These are phyloP conservation scores for Hiodon tergisus DNA, from an alignment of 2,113 vertebrate genomes.

Conservation along the genomic window DNA sequence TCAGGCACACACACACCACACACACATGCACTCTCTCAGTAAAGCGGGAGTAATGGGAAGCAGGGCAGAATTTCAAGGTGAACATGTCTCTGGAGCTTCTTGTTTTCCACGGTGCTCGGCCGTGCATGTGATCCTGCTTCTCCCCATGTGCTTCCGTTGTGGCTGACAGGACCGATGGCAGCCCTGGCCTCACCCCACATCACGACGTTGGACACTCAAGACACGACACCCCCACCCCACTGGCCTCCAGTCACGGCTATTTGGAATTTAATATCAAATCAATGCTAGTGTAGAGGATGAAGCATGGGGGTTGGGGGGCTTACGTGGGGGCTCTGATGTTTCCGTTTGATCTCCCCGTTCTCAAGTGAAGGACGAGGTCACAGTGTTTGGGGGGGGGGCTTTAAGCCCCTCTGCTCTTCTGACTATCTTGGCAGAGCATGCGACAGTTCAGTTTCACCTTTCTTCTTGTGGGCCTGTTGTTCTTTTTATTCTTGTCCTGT, in stretches of 20 bases:
- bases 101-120: not conserved
- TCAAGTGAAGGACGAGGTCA: not conserved
- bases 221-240: too few relatives aligned
- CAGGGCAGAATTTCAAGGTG: not conserved
- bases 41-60: not conserved
- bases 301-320: too few relatives aligned
- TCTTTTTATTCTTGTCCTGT: too few relatives aligned
- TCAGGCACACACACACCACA: not conserved
- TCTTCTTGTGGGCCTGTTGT: too few relatives aligned
- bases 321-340: not conserved
- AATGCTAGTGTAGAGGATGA: not conserved
- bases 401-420: too few relatives aligned
- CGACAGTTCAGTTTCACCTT: too few relatives aligned
- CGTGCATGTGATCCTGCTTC: not conserved
- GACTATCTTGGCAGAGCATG: too few relatives aligned
- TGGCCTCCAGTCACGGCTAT: too few relatives aligned
- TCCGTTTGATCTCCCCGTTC: not conserved
- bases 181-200: not conserved
- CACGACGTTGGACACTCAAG: too few relatives aligned
- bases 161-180: not conserved
- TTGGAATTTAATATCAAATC: slow-evolving; percentile 9
- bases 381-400: not conserved
- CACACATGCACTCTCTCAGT: too few relatives aligned
- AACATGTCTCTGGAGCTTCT: not conserved
- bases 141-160: not conserved